A percentile compares a stretch with the other conserved stretches of the same genome.
Conservation (phyloP, 1,140 invertebrate species). For the Himalopsyche phryganea region DNA sequence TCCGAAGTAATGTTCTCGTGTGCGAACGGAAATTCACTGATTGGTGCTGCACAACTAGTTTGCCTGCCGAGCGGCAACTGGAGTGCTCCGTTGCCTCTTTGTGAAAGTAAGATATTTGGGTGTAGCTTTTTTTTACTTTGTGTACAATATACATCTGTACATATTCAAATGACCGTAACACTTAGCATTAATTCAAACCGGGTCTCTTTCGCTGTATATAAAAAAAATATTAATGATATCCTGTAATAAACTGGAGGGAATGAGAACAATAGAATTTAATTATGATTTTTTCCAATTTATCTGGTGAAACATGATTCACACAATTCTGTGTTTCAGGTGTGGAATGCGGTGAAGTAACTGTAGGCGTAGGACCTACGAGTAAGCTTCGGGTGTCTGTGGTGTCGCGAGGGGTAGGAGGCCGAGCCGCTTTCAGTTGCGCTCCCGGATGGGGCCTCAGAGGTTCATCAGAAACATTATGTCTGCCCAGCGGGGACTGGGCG, state of each 20-base stretch:
- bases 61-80: conserved; percentile 81
- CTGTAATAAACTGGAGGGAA: no score
- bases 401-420: conserved; percentile 71
- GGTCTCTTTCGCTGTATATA: no score
- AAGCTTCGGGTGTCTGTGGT: conserved; percentile 65
- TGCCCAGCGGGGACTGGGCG: conserved; percentile 77
- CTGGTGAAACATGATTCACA: no score
- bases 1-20: conserved; percentile 72
- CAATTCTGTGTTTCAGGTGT: no score
- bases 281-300: no score
- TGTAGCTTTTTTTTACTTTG: no score
- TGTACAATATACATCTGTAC: no score
- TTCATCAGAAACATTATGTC: conserved; percentile 68
- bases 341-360: conserved; percentile 68
- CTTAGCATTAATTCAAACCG: no score
- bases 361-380: conserved; percentile 41
- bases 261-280: no score
- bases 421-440: conserved; percentile 74
- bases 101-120: conserved; percentile 63
- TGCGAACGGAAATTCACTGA: conserved; percentile 75
- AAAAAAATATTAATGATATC: no score
- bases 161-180: no score
- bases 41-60: conserved; percentile 66
- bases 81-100: conserved; percentile 74
- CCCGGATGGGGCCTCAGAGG: conserved; percentile 76